Base-by-base conservation (phyloP, 2,797 vertebrate genomes). In the Tenualosa thibaudeaui region DNA sequence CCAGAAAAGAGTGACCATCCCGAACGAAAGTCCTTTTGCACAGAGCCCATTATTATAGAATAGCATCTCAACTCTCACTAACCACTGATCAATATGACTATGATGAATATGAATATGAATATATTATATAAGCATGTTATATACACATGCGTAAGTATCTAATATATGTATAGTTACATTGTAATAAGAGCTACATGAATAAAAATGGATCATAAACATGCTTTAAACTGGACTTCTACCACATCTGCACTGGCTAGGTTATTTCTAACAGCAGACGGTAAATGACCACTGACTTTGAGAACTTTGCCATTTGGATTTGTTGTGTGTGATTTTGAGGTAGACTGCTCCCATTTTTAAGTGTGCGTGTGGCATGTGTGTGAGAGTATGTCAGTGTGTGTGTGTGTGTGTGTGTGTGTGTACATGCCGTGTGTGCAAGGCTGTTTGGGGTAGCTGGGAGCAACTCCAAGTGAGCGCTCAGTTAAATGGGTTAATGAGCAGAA, bases 381-480 rank as follows among this genome's bases (percentile, higher is more conserved):
- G 51, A 53, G 51, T 13, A 13, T 53, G 51, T 53, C 31, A 31
- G 37, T 37, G 65, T 71, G n/a, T 71, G 65, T 71, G 65, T 37
- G 26, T 19, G 68, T 17, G 65, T 40, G 65, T 31, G 62, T 68
- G 65, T 68, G 65, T 71, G 65, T 71, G 65, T 26, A 10, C 37
- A 26, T 75, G 68, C 26, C 17, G 68, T 40, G 31, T 75, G 68
- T 75, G 62, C 26, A 31, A 8, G 62, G 68, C 31, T 75, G 68
- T 26, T 40, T 15, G 3, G 68, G 68, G 68, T 75, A 19, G 68
- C 68, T 75, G 68, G 68, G 37, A 75, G 68, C 15, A 5, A 1
- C 31, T 75, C 68, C 37, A 75, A 75, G 68, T 75, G 68, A 13
- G 31, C 68, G 68, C 68, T 75, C 68, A 40, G 68, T 75, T 75